Percentiles rank a stretch among this genome's conserved stretches.
Conservation (phyloP, 2,888 invertebrate species). For the Conus canariensis region DNA sequence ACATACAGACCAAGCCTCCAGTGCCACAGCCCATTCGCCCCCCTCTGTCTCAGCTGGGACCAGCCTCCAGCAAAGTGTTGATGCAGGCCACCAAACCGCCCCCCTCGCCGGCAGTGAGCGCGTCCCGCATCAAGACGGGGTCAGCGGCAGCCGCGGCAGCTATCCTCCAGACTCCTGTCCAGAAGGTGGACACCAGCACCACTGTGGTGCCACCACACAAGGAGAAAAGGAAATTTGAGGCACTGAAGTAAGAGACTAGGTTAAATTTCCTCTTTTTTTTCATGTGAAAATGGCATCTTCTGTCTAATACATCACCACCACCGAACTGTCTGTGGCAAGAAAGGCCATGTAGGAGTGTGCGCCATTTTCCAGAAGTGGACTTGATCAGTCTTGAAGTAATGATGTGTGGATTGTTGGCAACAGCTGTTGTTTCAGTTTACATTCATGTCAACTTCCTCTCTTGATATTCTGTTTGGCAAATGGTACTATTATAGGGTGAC, state of each 20-base stretch:
- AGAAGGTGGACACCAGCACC: constrained; percentile 46
- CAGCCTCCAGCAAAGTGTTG: constrained; percentile 39
- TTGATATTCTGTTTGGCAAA: too few relatives aligned
- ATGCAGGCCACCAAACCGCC: constrained; percentile 41
- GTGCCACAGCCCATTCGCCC: constrained; percentile 44
- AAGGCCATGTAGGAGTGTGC: too few relatives aligned
- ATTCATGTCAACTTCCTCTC: too few relatives aligned
- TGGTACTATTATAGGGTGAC: too few relatives aligned
- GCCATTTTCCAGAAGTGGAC: too few relatives aligned
- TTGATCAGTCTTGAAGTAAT: too few relatives aligned
- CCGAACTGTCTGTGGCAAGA: too few relatives aligned
- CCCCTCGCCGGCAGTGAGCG: constrained; percentile 1
- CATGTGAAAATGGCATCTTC: too few relatives aligned
- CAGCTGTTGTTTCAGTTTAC: too few relatives aligned
- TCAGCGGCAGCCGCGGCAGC: constrained; percentile 45
- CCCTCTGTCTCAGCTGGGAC: constrained; percentile 24
- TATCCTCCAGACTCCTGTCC: constrained; percentile 51
- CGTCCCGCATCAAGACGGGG: constrained; percentile 8
- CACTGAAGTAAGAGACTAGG: constrained; percentile 69
- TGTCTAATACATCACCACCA: too few relatives aligned
- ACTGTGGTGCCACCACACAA: constrained; percentile 52
- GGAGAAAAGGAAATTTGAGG: constrained; percentile 74
- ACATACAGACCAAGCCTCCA: constrained; percentile 36
- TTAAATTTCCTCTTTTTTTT: too few relatives aligned
- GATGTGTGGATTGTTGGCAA: too few relatives aligned